Conservation (phyloP, 2,888 invertebrate genomes). For the Himalopsyche anomala region DNA sequence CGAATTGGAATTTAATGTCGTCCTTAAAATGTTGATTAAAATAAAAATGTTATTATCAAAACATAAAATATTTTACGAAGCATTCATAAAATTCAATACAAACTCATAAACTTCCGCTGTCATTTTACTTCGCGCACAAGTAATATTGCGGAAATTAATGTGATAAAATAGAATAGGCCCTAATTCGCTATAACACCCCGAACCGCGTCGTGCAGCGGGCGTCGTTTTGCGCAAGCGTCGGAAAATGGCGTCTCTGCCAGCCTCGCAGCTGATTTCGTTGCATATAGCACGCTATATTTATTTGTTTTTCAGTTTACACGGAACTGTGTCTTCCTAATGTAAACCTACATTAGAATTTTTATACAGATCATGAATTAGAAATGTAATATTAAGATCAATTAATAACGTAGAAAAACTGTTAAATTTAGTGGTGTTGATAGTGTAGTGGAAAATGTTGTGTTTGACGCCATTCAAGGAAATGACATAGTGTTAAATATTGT, state of each 20-base stretch:
- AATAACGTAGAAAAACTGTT: background rate
- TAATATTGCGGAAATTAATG: constrained; percentile 21
- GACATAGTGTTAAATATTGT: background rate
- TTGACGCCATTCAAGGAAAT: constrained; percentile 26
- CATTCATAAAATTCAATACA: background rate
- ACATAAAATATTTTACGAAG: constrained; percentile 6
- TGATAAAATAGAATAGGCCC: constrained; percentile 26
- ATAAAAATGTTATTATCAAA: background rate
- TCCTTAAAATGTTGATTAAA: background rate
- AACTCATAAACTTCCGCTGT: constrained; percentile 18
- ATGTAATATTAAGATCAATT: background rate
- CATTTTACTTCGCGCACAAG: background rate
- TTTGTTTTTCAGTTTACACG: constrained; percentile 60
- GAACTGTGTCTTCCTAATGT: constrained; percentile 56
- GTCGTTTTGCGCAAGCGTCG: constrained; percentile 71
- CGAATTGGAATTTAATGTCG: no score
- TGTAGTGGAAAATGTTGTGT: constrained; percentile 15
- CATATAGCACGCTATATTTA: constrained; percentile 55
- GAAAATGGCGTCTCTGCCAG: constrained; percentile 66
- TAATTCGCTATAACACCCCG: constrained; percentile 24
- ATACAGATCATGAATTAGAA: constrained; percentile 7
- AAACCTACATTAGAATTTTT: constrained; percentile 46
- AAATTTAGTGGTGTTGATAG: background rate
- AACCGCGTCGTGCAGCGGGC: constrained; percentile 55
- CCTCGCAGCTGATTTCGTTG: constrained; percentile 61